phyloP scores from a whole-genome alignment of 2,113 vertebrate species.

The Galbula dea region DNA sequence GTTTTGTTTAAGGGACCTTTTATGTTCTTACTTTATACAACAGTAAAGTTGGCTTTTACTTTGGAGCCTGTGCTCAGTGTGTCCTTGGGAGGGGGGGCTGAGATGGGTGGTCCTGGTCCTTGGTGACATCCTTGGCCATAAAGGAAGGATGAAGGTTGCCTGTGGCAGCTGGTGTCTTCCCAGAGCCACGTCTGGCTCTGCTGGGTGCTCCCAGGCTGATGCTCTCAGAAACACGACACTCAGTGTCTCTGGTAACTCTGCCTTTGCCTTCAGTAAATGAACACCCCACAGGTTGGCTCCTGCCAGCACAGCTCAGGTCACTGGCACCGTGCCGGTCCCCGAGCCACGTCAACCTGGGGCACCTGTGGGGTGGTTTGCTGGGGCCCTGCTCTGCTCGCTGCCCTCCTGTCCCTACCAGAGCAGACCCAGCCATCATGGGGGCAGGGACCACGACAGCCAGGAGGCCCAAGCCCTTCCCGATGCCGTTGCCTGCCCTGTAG shows the following conservation, averaged over 20 bases:
- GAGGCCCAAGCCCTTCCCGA: neutral
- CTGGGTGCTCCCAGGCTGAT: neutral
- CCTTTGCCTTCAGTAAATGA: conserved; percentile 24
- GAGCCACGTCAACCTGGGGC: rapidly evolving
- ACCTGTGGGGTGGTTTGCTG: rapidly evolving
- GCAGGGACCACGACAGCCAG: rapidly evolving
- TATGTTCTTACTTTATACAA: conserved; percentile 19
- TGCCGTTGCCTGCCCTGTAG: rapidly evolving
- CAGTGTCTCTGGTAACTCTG: neutral
- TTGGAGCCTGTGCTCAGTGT: neutral
- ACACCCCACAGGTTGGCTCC: neutral
- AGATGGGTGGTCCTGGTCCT: neutral
- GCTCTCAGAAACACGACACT: conserved; percentile 17
- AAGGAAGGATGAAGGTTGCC: neutral
- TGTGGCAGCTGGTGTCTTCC: neutral
- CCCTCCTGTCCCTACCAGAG: rapidly evolving
- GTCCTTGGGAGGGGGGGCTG: neutral
- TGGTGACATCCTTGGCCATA: neutral
- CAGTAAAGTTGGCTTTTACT: conserved; percentile 56
- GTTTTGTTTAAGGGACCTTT: conserved; percentile 33
- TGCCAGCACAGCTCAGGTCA: neutral
- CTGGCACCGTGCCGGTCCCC: neutral
- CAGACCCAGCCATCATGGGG: rapidly evolving
- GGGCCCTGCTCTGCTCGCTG: rapidly evolving
- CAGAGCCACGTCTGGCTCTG: neutral